Evolutionary conservation across 2,113 vertebrate species (phyloP), one percentile per base, ranked within the genome.

Genomic region (Arenaria interpres): DNA sequence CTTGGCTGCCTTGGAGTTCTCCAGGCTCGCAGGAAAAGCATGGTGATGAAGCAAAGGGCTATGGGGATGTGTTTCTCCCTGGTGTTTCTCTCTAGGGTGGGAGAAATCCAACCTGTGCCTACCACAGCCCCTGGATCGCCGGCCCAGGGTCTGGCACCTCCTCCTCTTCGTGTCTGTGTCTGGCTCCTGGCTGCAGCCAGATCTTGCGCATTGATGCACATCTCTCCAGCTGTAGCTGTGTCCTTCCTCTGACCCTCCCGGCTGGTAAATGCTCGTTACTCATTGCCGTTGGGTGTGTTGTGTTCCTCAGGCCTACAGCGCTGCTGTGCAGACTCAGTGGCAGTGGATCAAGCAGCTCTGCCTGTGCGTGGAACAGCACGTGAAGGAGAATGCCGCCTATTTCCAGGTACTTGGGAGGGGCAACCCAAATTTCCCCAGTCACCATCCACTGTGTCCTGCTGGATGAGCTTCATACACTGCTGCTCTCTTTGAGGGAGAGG

Each of bases 301-400:
- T 73, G 19, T 80, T 12, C 59, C 59, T 4, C 97, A 99, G 99
- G 99, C 99, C 15, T 99, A 99, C 97, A 99, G 99, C 3, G 99
- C 99, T 11, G 99, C 99, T 1, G 98, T 99, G 85, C 99, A 99
- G 97, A 99, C 98, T 7, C 99, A 99, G 89, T 98, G 99, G 98
- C 99, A 99, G 97, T 99, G 99, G 99, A 99, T 99, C 76, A 98
- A 98, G 77, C 99, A 99, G 98, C 98, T 99, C 15, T 99, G 99
- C 87, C 86, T 99, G 46, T 99, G 99, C 33, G 99, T 99, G 51
- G 99, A 99, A 80, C 99, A 99, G 92, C 99, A 99, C 14, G 98
- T 99, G 63, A 99, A 98, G 97, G 99, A 99, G 94, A 99, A 99
- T 71, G 97, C 98, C 1, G 98, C 99, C 41, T 99, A 99, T 88